Evolutionary conservation across 2,888 invertebrate species (phyloP).

Genomic region (Polydrusus pterygomalis): DNA sequence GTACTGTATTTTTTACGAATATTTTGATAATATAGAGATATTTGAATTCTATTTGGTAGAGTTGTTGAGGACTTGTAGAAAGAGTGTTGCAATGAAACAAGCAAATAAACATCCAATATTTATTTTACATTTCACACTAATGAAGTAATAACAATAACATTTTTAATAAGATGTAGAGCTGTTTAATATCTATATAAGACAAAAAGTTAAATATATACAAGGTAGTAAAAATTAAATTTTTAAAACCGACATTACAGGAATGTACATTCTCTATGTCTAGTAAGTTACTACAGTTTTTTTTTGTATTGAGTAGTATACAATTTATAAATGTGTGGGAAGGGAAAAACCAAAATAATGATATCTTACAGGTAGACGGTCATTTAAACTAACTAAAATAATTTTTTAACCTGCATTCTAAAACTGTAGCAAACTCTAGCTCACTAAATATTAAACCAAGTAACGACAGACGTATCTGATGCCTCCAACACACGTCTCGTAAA

Average conservation of each 20-base stretch:
- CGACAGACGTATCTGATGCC: constrained; percentile 34
- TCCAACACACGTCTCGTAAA: constrained; percentile 7
- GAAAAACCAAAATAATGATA: no score
- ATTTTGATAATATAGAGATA: no score
- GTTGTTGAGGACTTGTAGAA: no score
- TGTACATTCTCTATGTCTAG: constrained; percentile 18
- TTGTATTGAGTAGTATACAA: not conserved
- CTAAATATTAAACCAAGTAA: constrained; percentile 34
- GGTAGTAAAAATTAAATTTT: constrained; percentile 5
- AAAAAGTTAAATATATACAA: constrained; percentile 12
- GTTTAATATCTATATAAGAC: constrained; percentile 21
- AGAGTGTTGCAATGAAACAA: not conserved
- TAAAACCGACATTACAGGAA: constrained; percentile 23
- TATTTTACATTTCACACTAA: constrained; percentile 24
- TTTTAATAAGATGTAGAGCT: constrained; percentile 13
- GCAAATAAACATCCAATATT: constrained; percentile 10
- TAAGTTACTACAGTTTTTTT: constrained; percentile 19
- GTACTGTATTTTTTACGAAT: no score
- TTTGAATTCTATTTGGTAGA: no score
- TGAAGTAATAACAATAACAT: constrained; percentile 28
- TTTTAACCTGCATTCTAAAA: not conserved
- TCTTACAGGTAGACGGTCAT: no score
- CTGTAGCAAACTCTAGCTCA: constrained; percentile 6
- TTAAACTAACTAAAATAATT: no score
- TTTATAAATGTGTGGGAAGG: not conserved